Evolutionary conservation across 2,797 vertebrate genomes (phyloP).

Genomic region (Squalus acanthias): DNA sequence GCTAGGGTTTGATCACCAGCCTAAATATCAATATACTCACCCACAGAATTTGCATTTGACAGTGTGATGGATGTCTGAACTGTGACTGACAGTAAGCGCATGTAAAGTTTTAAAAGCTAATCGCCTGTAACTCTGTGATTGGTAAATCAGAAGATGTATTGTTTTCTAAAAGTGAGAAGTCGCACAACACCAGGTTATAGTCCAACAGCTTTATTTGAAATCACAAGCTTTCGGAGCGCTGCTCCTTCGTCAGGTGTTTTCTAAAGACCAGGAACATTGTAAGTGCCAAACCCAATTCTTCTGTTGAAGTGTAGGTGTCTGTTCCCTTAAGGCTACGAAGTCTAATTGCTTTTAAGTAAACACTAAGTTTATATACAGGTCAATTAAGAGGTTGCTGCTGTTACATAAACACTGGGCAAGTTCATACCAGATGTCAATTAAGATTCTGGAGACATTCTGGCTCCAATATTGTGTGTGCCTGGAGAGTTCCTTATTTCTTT

Average conservation of each 20-base stretch:
- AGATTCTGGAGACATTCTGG: slow-evolving; percentile 26
- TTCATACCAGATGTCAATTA: slow-evolving; percentile 25
- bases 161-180: background rate
- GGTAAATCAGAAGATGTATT: background rate
- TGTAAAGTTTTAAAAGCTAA: background rate
- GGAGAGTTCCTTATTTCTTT: slow-evolving; percentile 19
- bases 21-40: background rate
- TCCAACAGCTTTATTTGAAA: too few species aligned
- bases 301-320: background rate
- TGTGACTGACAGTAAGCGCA: background rate
- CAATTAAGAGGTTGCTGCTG: slow-evolving; percentile 18
- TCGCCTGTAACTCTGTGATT: background rate
- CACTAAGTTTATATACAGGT: slow-evolving; percentile 24
- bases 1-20: background rate
- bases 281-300: background rate
- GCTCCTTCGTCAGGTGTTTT: background rate
- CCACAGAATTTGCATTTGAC: background rate
- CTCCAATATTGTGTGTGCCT: background rate
- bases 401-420: slow-evolving; percentile 25
- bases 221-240: too few species aligned
- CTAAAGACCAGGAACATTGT: background rate
- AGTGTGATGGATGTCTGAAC: too few species aligned
- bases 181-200: too few species aligned
- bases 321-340: background rate
- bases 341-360: slow-evolving; percentile 1